Evolutionary conservation across 1,140 invertebrate species (phyloP), one percentile per base, ranked within the genome.

Genomic region (Meloidogyne chitwoodi): DNA sequence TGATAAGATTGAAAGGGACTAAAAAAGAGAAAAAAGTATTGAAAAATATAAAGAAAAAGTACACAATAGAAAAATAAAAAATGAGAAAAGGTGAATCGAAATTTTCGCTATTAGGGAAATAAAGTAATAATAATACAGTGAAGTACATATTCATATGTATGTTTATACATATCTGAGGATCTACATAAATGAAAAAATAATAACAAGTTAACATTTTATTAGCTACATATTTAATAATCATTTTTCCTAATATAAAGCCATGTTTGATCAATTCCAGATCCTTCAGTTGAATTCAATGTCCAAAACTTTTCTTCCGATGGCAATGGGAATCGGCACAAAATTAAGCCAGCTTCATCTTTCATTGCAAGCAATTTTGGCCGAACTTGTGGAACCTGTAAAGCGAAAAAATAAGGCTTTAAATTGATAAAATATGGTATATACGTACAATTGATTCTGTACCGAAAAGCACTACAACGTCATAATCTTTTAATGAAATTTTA

Each of bases 251-350:
- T 27, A 68, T 85, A 85, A 27, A 85, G 76, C 83, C 83, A 85
- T 31, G 81, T 82, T 38, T 84, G 74, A 75, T 85, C 84, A 29
- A 85, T 86, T 27, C 85, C 85, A 66, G 79, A 78, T 44, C 85
- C 84, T 68, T 82, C 79, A 68, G 77, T 68, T 19, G 78, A 41
- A 34, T 73, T 27, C 61, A 82, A 62, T 19, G 56, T 38, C 80
- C 77, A 84, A 70, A 64, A 67, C 29, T 79, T 68, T 26, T 77
- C 69, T 16, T 85, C 68, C 4, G 29, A 27, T 31, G 80, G 83
- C 41, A 85, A 72, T 5, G 84, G 84, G 64, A 86, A 85, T 29
- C 84, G 73, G 62, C 84, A 85, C 14, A 84, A 69, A 61, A 85
- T 79, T 41, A 85, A 67, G 67, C 80, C 72, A 16, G 77, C 75